Conservation (phyloP, 2,797 vertebrate species). For the Cossypha niveicapilla region DNA sequence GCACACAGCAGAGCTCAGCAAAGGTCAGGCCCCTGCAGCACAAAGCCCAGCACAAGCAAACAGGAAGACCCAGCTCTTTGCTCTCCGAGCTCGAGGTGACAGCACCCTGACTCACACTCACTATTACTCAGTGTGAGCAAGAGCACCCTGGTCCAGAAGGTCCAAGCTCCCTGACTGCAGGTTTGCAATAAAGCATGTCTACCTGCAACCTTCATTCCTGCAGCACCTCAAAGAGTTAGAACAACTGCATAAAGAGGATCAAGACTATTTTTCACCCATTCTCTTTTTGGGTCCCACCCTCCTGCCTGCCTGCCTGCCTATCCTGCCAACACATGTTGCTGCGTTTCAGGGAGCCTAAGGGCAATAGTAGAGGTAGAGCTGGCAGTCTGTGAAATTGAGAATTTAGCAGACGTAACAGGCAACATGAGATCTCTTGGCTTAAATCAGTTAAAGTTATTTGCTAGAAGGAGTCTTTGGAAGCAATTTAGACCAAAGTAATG, state of each 20-base stretch:
- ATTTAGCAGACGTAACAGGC: neutral
- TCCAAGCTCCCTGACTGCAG: neutral
- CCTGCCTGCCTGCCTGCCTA: rapidly evolving
- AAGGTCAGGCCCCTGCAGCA: neutral
- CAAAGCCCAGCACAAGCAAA: neutral
- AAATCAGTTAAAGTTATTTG: neutral
- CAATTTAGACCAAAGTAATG: neutral
- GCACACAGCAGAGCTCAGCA: neutral
- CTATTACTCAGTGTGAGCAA: neutral
- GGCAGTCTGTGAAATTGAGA: neutral
- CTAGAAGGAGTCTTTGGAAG: neutral
- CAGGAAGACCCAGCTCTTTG: slow-evolving; percentile 6
- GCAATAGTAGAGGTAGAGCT: neutral
- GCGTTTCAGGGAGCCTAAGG: neutral
- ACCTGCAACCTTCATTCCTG: neutral
- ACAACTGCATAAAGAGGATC: neutral
- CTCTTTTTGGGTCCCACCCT: neutral
- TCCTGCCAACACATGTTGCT: neutral
- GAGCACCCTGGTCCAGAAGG: neutral
- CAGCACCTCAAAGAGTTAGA: neutral
- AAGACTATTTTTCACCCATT: neutral
- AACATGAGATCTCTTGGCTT: neutral
- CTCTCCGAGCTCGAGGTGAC: neutral
- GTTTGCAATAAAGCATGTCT: neutral
- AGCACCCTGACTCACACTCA: neutral